These are phyloP conservation scores for Carposina sasakii DNA, from an alignment of 1,140 invertebrate genomes.

Conservation along the genomic window DNA sequence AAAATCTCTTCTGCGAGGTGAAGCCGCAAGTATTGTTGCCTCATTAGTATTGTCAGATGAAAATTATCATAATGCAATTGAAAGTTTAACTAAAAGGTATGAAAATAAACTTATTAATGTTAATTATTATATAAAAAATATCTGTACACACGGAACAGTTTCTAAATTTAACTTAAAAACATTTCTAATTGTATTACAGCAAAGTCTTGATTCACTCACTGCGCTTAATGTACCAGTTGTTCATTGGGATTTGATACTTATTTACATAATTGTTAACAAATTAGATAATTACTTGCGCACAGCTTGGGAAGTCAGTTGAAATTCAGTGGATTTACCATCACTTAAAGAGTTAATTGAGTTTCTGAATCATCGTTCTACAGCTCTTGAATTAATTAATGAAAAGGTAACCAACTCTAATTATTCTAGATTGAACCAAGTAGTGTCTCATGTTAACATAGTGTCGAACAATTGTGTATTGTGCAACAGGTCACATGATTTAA, in stretches of 20 bases:
- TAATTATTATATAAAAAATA: constrained; percentile 9
- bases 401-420: too few species aligned
- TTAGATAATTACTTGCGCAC: constrained; percentile 15
- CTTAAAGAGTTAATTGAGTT: too few species aligned
- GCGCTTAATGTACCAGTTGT: constrained; percentile 14
- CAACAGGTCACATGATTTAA: too few species aligned
- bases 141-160: too few species aligned
- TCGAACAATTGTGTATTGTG: too few species aligned
- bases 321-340: too few species aligned
- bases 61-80: constrained; percentile 15
- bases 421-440: too few species aligned
- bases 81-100: constrained; percentile 12
- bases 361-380: too few species aligned
- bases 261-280: constrained; percentile 12
- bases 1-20: neutral
- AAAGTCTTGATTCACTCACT: constrained; percentile 17
- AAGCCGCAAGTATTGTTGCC: constrained; percentile 4
- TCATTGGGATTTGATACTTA: constrained; percentile 11
- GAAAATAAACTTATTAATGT: constrained; percentile 15
- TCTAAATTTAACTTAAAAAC: constrained; percentile 11
- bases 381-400: too few species aligned
- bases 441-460: too few species aligned
- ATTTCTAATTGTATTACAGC: constrained; percentile 14
- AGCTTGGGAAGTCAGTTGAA: constrained; percentile 15
- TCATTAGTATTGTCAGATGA: constrained; percentile 1